Evolutionary conservation across 2,113 vertebrate species (phyloP).

Genomic region (Sceloporus undulatus): DNA sequence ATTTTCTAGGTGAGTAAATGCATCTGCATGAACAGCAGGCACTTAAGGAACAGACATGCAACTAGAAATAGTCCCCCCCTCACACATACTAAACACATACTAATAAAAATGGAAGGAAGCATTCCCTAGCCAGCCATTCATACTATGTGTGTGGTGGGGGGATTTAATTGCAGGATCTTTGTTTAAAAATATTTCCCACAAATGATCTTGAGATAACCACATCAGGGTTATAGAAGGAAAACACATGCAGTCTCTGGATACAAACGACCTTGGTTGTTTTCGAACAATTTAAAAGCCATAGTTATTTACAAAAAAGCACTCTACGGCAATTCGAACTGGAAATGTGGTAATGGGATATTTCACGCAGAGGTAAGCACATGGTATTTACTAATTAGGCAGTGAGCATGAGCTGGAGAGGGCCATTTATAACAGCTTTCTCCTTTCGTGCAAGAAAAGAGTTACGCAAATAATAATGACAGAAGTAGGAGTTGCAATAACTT

Average conservation of each 20-base stretch:
- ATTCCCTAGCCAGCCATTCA: neutral
- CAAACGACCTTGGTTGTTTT: conserved; percentile 69
- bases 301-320: conserved; percentile 68
- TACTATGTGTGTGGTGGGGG: neutral
- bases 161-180: neutral
- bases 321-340: conserved; percentile 63
- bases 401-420: conserved; percentile 59
- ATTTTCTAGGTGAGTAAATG: neutral
- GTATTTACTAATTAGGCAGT: conserved; percentile 68
- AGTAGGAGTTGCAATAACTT: conserved; percentile 34
- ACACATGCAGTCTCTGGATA: conserved; percentile 66
- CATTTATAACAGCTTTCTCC: conserved; percentile 45
- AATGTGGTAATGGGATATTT: conserved; percentile 64
- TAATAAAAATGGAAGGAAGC: neutral
- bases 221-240: conserved; percentile 62
- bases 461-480: conserved; percentile 55
- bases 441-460: conserved; percentile 57
- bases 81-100: too few species aligned
- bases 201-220: conserved; percentile 34
- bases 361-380: conserved; percentile 67
- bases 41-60: neutral
- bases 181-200: conserved; percentile 41
- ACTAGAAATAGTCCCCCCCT: neutral
- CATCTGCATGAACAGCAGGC: neutral
- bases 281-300: conserved; percentile 64